phyloP scores from a whole-genome alignment of 2,888 invertebrate species.

The Coleophora flavipennella region DNA sequence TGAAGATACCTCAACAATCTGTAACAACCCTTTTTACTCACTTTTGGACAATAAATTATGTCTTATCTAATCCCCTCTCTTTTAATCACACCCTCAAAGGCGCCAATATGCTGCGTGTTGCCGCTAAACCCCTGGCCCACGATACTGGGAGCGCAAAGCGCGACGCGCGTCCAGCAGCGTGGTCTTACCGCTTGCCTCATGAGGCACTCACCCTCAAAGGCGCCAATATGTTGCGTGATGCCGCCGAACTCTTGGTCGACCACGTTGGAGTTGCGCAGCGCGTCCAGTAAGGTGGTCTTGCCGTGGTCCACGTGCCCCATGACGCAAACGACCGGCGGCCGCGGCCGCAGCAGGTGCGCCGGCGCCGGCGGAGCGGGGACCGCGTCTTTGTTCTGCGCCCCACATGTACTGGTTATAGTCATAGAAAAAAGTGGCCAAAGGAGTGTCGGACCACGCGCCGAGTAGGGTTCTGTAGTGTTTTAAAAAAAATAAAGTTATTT shows the following conservation, averaged over 20 bases:
- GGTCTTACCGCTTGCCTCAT: constrained; percentile 87
- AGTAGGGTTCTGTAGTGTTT: too few species aligned
- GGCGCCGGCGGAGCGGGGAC: constrained; percentile 76
- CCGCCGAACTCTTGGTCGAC: constrained; percentile 95
- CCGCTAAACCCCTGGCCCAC: constrained; percentile 97
- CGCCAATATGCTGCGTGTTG: constrained; percentile 99
- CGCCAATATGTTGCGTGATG: constrained; percentile 99
- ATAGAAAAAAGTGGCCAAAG: too few species aligned
- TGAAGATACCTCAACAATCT: too few species aligned
- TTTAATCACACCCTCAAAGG: constrained; percentile 95
- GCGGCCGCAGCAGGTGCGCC: constrained; percentile 75
- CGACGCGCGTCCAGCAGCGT: constrained; percentile 94
- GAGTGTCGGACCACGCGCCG: too few species aligned
- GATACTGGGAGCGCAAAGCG: constrained; percentile 86
- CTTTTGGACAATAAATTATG: too few species aligned
- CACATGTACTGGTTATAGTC: too few species aligned
- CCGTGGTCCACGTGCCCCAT: constrained; percentile 99
- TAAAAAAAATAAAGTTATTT: too few species aligned
- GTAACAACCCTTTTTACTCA: too few species aligned
- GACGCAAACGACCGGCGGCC: constrained; percentile 96
- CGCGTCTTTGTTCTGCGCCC: constrained; percentile 63
- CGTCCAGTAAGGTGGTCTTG: constrained; percentile 96
- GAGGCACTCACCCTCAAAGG: constrained; percentile 81
- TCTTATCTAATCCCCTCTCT: too few species aligned
- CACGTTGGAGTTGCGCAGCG: constrained; percentile 83